Evolutionary conservation across 2,888 invertebrate species (phyloP), one percentile per base, ranked within the genome.

Genomic region (Pocota personata): DNA sequence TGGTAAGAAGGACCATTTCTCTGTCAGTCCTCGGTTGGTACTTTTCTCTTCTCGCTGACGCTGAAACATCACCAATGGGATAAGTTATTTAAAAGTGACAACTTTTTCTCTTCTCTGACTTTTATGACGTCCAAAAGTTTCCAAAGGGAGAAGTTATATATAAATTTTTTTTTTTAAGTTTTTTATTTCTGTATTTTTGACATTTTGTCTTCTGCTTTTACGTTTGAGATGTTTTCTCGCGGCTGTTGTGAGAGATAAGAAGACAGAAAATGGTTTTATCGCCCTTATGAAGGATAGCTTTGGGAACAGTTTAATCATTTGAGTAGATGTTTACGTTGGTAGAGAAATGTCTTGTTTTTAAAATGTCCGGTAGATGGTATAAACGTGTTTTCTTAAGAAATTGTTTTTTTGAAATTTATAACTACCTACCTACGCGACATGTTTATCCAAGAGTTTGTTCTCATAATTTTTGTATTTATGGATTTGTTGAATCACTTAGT

Each of bases 51-150:
- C 16, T 12, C 21, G 52, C 62, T 55, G 50, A 21, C 37, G 24
- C 60, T 58, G 71, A 62, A 66, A 80, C 77, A 72, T 73, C 76
- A 79, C 75, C 84, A 66, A 62, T 79, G 84, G 84, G 84, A 79
- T 84, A 82, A 86, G 72, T 86, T 86, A 82, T 82, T 86, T 86
- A 72, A 80, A 86, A 86, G 76, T 80, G 84, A 67, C 76, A 86
- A 80, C 75, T 80, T 80, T 79, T 84, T 27, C 66, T 60, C 62
- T 77, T 82, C 76, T 72, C 10, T 82, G 86, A 82, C 80, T 86
- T 86, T 86, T 86, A 86, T 86, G 86, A 86, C 76, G 80, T 66
- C 66, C 35, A 67, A 86, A 86, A 76, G 40, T 66, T 80, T 84
- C 43, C 66, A 67, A 72, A 43, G 75, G 58, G 75, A 75, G 48